Conservation (phyloP, 2,888 invertebrate species). For the Agrochola litura region DNA sequence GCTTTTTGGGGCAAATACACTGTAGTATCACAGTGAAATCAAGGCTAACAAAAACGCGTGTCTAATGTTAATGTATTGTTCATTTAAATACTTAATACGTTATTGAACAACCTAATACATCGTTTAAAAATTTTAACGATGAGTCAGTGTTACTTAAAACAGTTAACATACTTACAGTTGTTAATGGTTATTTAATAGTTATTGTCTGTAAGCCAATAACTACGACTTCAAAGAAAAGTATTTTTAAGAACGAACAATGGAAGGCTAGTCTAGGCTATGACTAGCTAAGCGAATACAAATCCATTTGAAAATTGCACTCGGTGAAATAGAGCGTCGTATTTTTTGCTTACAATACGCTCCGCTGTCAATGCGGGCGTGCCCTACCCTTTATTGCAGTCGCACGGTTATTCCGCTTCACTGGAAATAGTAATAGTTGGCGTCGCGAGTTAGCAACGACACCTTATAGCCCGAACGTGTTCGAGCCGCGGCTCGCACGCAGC, state of each 20-base stretch:
- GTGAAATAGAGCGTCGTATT: constrained; percentile 55
- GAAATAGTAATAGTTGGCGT: constrained; percentile 78
- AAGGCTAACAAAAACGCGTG: too few relatives aligned
- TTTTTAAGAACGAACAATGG: constrained; percentile 23
- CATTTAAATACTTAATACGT: background rate
- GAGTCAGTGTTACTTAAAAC: constrained; percentile 28
- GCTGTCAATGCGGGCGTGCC: constrained; percentile 66
- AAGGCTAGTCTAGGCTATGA: constrained; percentile 25
- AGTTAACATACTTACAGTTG: constrained; percentile 12
- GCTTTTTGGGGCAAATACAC: background rate
- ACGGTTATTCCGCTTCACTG: constrained; percentile 84
- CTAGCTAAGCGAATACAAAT: constrained; percentile 44
- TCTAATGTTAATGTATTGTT: background rate
- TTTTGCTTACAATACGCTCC: constrained; percentile 47
- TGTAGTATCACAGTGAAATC: background rate
- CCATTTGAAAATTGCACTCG: constrained; percentile 53
- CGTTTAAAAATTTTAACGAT: constrained; percentile 3
- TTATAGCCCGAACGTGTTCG: constrained; percentile 78
- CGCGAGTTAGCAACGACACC: constrained; percentile 70
- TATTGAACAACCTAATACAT: background rate
- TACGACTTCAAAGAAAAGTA: background rate
- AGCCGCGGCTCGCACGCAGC: constrained; percentile 40
- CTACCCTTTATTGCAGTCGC: constrained; percentile 71
- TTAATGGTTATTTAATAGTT: constrained; percentile 12
- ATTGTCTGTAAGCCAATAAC: background rate